These are phyloP conservation scores for Semnornis frantzii DNA, from an alignment of 2,113 vertebrate species.

Conservation along the genomic window DNA sequence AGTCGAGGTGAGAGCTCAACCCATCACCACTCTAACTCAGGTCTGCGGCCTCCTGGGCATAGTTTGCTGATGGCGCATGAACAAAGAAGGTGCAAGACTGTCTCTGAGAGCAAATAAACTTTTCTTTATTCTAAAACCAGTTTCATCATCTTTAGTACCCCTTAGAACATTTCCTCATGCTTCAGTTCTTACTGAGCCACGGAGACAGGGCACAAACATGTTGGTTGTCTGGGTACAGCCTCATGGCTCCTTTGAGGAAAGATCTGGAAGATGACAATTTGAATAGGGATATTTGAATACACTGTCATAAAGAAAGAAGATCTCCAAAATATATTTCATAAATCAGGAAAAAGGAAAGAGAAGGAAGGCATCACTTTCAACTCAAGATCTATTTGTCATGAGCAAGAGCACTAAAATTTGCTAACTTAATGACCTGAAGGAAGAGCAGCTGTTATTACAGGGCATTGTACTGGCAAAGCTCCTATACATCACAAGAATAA, in stretches of 20 bases:
- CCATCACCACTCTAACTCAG: not conserved
- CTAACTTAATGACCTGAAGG: constrained; percentile 32
- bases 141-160: not conserved
- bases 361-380: not conserved
- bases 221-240: not conserved
- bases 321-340: not conserved
- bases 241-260: not conserved
- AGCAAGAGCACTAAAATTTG: not conserved
- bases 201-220: not conserved
- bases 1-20: not conserved
- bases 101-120: not conserved
- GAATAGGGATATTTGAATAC: not conserved
- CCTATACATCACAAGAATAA: not conserved
- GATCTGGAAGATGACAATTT: not conserved
- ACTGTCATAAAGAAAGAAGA: not conserved
- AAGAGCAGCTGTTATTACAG: not conserved
- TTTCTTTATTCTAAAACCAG: not conserved
- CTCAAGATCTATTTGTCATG: not conserved
- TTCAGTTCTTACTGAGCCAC: not conserved
- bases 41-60: not conserved
- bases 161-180: not conserved
- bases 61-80: not conserved
- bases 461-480: constrained; percentile 5
- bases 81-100: not conserved
- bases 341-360: not conserved